phyloP scores from a whole-genome alignment of 1,140 invertebrate species.

The Pantala flavescens region DNA sequence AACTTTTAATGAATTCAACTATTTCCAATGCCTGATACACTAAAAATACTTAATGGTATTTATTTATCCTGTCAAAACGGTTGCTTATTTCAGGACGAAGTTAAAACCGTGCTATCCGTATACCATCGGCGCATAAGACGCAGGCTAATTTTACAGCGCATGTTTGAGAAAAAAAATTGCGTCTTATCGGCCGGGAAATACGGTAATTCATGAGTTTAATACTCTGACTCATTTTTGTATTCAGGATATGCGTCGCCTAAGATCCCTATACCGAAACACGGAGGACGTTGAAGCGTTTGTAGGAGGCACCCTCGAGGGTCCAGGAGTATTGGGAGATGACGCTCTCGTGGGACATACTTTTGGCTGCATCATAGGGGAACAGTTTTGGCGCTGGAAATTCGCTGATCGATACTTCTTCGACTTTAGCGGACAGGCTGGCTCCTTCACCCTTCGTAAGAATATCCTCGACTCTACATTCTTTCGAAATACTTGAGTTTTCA shows the following conservation, averaged over 20 bases:
- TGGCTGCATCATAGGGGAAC: slow-evolving; percentile 45
- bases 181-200: no score
- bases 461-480: slow-evolving; percentile 7
- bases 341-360: slow-evolving; percentile 49
- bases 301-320: slow-evolving; percentile 39
- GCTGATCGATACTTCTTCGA: slow-evolving; percentile 46
- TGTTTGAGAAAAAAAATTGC: no score
- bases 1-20: no score
- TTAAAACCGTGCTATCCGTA: no score
- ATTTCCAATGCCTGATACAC: no score
- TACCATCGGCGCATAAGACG: no score
- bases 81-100: no score
- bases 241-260: slow-evolving; percentile 53
- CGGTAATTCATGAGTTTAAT: no score
- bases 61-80: no score
- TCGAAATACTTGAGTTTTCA: not conserved
- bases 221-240: slow-evolving; percentile 18
- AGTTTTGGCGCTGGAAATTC: slow-evolving; percentile 37
- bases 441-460: slow-evolving; percentile 38
- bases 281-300: slow-evolving; percentile 49
- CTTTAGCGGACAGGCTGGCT: slow-evolving; percentile 39
- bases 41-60: no score
- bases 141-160: no score
- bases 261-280: slow-evolving; percentile 29
- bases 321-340: slow-evolving; percentile 26